Evolutionary conservation across 1,140 invertebrate species (phyloP).

Genomic region (Apis mellifera): DNA sequence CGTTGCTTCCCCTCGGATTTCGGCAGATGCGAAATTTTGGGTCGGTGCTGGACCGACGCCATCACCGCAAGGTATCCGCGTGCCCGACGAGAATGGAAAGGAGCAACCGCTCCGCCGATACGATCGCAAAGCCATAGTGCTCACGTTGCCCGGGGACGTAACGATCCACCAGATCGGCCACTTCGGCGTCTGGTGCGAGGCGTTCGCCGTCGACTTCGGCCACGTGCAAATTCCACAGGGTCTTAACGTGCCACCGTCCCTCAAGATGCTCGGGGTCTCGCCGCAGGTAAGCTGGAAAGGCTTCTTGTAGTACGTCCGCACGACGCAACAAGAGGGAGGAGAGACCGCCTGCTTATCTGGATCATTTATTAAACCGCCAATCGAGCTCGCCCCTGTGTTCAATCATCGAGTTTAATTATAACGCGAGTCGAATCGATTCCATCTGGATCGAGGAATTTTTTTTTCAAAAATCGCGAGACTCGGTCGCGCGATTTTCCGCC

Average conservation of each 20-base stretch:
- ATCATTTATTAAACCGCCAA: background rate
- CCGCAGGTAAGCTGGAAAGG: constrained; percentile 88
- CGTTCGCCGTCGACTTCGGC: constrained; percentile 95
- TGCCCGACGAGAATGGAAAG: constrained; percentile 95
- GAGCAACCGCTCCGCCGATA: constrained; percentile 89
- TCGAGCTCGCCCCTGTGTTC: background rate
- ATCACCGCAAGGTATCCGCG: constrained; percentile 88
- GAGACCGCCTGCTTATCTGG: background rate
- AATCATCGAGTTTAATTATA: no score
- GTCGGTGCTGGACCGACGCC: constrained; percentile 90
- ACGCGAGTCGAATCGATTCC: no score
- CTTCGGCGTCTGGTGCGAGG: constrained; percentile 93
- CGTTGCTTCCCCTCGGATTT: background rate
- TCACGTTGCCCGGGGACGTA: constrained; percentile 89
- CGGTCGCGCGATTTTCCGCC: background rate
- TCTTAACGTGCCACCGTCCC: constrained; percentile 93
- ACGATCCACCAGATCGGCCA: constrained; percentile 85
- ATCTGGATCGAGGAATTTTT: background rate
- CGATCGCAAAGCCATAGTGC: constrained; percentile 91
- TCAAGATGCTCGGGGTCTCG: constrained; percentile 95
- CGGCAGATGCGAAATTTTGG: constrained; percentile 94
- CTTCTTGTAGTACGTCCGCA: background rate
- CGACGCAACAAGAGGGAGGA: background rate
- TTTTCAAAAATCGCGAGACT: background rate
- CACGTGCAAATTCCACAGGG: constrained; percentile 88